Evolutionary conservation across 92 coral and sea anemone species (phyloP).

Genomic region (Actinostola sp.): DNA sequence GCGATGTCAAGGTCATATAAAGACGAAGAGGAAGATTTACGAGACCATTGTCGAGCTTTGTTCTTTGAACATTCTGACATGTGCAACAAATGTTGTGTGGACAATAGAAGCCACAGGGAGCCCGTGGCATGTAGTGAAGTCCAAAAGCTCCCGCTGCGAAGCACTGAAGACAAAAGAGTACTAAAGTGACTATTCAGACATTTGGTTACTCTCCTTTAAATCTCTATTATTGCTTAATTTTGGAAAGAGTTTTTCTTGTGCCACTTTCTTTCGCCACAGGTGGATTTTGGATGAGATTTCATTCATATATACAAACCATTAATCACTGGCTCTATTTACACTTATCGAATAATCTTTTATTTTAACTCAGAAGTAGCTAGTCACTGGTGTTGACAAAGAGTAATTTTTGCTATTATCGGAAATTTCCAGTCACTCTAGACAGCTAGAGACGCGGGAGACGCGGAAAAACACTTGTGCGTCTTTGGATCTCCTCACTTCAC

Average conservation of each 20-base stretch:
- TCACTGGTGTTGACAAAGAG: conserved; percentile 11
- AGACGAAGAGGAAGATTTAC: background rate
- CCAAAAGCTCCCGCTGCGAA: background rate
- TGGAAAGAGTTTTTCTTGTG: background rate
- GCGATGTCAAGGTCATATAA: background rate
- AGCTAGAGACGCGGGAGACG: no score
- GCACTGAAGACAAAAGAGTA: background rate
- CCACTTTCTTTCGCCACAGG: background rate
- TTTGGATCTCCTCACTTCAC: conserved; percentile 2
- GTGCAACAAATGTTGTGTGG: background rate
- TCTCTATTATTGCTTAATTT: background rate
- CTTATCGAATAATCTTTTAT: background rate
- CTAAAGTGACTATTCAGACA: background rate
- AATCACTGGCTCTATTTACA: conserved; percentile 5
- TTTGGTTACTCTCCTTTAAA: background rate
- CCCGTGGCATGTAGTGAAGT: background rate
- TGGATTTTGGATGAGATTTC: background rate
- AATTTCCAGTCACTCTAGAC: background rate
- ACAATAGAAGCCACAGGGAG: conserved; percentile 10
- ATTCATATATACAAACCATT: background rate
- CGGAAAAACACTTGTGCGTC: no score
- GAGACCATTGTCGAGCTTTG: background rate
- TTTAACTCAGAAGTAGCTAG: conserved; percentile 8
- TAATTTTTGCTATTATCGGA: conserved; percentile 3
- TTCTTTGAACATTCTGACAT: background rate